Conservation (phyloP, 2,888 invertebrate genomes). For the Acrocera orbiculus region DNA sequence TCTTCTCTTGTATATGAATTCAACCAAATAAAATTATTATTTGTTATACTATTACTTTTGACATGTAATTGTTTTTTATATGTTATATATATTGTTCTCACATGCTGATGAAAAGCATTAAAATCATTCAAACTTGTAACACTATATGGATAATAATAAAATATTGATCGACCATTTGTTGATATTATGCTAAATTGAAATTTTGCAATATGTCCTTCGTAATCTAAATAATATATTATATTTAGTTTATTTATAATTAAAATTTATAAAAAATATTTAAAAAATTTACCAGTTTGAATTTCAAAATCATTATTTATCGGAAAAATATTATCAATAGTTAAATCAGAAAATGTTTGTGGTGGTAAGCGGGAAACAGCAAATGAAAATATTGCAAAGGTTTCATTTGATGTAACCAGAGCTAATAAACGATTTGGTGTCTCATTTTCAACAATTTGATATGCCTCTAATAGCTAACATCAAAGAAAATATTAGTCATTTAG, state of each 20-base stretch:
- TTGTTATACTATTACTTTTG: too few species aligned
- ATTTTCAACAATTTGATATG: conserved; percentile 26
- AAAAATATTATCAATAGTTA: conserved; percentile 62
- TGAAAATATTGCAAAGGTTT: conserved; percentile 27
- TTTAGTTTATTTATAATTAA: too few species aligned
- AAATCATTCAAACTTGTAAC: conserved; percentile 18
- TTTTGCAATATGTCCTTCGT: conserved; percentile 21
- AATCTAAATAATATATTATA: too few species aligned
- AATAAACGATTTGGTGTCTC: conserved; percentile 25
- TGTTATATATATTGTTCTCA: conserved; percentile 16
- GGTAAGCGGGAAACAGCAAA: conserved; percentile 30
- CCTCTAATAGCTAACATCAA: conserved; percentile 23
- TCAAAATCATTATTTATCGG: conserved; percentile 65
- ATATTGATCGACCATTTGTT: conserved; percentile 19
- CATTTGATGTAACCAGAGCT: conserved; percentile 23
- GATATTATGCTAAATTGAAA: conserved; percentile 23
- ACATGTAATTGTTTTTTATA: too few species aligned
- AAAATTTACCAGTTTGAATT: conserved; percentile 44
- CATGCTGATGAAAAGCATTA: conserved; percentile 20
- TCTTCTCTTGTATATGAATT: conserved; percentile 27
- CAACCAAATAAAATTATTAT: conserved; percentile 21
- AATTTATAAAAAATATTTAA: conserved; percentile 11
- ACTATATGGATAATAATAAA: conserved; percentile 23
- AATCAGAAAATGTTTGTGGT: conserved; percentile 54
- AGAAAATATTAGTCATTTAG: conserved; percentile 2